Percentiles rank a stretch among this genome's conserved stretches.
phyloP scores from a whole-genome alignment of 1,140 invertebrate species.

The Thalassaphorura encarpata region DNA sequence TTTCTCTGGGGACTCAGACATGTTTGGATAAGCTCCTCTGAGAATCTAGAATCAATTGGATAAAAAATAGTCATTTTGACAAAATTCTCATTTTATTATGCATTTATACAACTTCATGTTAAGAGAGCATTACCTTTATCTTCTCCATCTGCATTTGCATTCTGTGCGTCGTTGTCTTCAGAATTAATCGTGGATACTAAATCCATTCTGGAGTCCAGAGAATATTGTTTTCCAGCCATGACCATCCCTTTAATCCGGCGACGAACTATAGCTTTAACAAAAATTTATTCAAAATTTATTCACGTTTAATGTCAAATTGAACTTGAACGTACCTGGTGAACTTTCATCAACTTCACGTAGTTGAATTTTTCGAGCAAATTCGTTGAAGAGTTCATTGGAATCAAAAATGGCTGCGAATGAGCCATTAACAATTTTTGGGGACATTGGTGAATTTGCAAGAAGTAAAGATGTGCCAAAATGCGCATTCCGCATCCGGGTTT shows the following conservation, averaged over 20 bases:
- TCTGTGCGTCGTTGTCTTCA: constrained; percentile 10
- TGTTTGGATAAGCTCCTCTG: constrained; percentile 24
- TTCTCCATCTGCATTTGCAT: constrained; percentile 11
- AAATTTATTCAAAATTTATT: constrained; percentile 12
- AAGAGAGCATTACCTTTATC: constrained; percentile 28
- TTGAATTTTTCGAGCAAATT: constrained; percentile 27
- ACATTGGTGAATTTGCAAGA: constrained; percentile 88
- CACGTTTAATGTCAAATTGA: too few species aligned
- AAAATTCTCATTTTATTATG: neutral
- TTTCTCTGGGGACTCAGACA: constrained; percentile 27
- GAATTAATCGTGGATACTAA: constrained; percentile 55
- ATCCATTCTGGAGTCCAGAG: constrained; percentile 81
- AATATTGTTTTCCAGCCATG: constrained; percentile 73
- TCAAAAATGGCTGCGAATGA: constrained; percentile 93
- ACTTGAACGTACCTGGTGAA: constrained; percentile 24
- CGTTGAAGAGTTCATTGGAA: constrained; percentile 43
- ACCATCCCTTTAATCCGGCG: constrained; percentile 73
- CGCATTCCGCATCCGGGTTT: constrained; percentile 59
- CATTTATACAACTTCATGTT: too few species aligned
- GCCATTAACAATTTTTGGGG: constrained; percentile 92
- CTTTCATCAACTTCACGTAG: constrained; percentile 30
- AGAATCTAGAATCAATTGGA: constrained; percentile 18
- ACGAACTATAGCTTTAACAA: constrained; percentile 52
- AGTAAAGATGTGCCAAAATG: constrained; percentile 87
- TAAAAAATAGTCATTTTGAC: neutral